Evolutionary conservation across 2,797 vertebrate species (phyloP).

Genomic region (Argya squamiceps): DNA sequence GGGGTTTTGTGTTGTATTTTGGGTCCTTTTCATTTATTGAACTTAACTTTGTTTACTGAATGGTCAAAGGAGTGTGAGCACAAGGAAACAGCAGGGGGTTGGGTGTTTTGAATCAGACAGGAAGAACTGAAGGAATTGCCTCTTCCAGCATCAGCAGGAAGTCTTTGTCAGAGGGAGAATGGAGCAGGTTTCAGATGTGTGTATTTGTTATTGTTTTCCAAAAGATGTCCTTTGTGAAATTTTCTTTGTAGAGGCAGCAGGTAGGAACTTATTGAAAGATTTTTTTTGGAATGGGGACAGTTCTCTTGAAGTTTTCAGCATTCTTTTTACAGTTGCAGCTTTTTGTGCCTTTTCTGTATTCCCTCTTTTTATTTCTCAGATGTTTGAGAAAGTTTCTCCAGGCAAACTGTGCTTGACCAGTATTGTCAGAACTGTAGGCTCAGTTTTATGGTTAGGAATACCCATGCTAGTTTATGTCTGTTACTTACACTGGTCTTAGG

Average conservation of each 20-base stretch:
- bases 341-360: neutral
- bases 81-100: neutral
- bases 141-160: neutral
- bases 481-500: neutral
- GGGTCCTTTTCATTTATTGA: neutral
- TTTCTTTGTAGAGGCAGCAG: neutral
- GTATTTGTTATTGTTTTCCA: neutral
- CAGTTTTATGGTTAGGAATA: neutral
- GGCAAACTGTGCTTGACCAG: fast-evolving
- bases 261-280: neutral
- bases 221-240: neutral
- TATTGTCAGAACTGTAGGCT: neutral
- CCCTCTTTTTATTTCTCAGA: neutral
- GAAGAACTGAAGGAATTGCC: neutral
- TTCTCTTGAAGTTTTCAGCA: neutral
- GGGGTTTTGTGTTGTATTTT: neutral
- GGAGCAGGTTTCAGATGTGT: neutral
- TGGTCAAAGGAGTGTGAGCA: neutral
- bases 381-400: neutral
- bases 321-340: neutral
- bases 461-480: neutral
- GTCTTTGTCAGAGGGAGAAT: neutral
- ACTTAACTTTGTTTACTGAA: neutral
- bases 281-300: neutral
- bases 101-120: neutral